Base-by-base conservation (phyloP, 2,888 invertebrate species). In the Euphydryas editha region DNA sequence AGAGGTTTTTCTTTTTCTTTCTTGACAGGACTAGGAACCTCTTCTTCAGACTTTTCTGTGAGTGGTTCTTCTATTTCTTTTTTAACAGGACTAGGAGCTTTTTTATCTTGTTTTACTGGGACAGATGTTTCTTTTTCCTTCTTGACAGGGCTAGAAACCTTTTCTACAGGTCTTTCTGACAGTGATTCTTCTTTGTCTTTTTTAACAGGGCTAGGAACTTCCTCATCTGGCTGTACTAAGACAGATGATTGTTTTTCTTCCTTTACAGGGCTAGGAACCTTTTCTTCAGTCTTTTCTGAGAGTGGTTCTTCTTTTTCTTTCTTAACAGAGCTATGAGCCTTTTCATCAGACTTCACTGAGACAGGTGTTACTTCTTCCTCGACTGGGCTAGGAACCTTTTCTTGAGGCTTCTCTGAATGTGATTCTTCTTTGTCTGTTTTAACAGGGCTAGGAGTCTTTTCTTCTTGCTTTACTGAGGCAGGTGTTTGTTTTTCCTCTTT, bases 61-160 rank as follows among this genome's bases (percentile, higher is more conserved):
- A 6, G 3, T 4, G 24, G 24, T 24, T 2, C 67, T 4, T 36
- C 17, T 57, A 71, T 68, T 0, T 20, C 62, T 0, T 42, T 61
- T 30, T 70, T 44, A 0, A 62, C 21, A 1, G 65, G 62, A 42
- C 69, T 73, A 0, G 66, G 17, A 6, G 17, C 39, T 24, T 72
- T 71, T 0, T 72, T 68, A 39, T 72, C 67, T 13, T 65, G 55
- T 59, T 69, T 59, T 7, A 3, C 4, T 0, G 24, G 1, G 0
- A 18, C 8, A 6, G 17, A 10, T 20, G 13, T 24, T 49, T 58
- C 21, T 15, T n/a, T 30, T 0, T 20, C 39, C 0, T 37, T 44
- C 10, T 62, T 62, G 7, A 51, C 47, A 20, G 64, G 58, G 18
- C 65, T 73, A 3, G 61, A 47, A n/a, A 54, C 62, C 11, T 18